phyloP scores from a whole-genome alignment of 1,140 invertebrate species.

The Octopus bimaculoides region DNA sequence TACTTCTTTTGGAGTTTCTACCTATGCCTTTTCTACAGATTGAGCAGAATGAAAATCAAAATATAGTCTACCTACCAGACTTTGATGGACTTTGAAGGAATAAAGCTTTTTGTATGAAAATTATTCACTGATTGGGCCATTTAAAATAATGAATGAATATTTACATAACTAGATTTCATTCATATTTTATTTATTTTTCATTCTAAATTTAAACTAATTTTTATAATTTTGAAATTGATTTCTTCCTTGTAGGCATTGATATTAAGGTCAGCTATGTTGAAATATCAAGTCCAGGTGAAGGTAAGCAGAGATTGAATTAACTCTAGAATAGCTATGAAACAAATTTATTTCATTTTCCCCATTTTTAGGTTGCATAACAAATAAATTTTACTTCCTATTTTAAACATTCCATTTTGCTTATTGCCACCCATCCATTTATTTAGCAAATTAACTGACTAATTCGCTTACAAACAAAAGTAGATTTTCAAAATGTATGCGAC shows the following conservation, averaged over 20 bases:
- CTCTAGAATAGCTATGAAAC: too few species aligned
- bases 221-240: slow-evolving; percentile 10
- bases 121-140: not conserved
- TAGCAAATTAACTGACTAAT: too few species aligned
- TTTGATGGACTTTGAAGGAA: not conserved
- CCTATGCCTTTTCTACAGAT: too few species aligned
- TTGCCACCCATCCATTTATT: too few species aligned
- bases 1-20: too few species aligned
- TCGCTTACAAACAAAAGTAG: too few species aligned
- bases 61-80: not conserved
- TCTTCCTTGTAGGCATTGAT: slow-evolving; percentile 67
- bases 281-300: slow-evolving; percentile 85
- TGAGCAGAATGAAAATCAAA: too few species aligned
- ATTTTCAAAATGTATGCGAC: too few species aligned
- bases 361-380: too few species aligned
- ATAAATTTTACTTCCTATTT: too few species aligned
- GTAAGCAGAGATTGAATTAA: slow-evolving; percentile 25
- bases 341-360: too few species aligned
- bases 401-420: too few species aligned
- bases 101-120: not conserved
- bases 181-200: not conserved
- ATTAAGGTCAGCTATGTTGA: slow-evolving; percentile 86
- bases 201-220: not conserved
- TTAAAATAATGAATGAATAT: slow-evolving; percentile 4
- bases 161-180: not conserved